Base-by-base conservation (phyloP, 1,140 invertebrate species). In the Galendromus occidentalis region DNA sequence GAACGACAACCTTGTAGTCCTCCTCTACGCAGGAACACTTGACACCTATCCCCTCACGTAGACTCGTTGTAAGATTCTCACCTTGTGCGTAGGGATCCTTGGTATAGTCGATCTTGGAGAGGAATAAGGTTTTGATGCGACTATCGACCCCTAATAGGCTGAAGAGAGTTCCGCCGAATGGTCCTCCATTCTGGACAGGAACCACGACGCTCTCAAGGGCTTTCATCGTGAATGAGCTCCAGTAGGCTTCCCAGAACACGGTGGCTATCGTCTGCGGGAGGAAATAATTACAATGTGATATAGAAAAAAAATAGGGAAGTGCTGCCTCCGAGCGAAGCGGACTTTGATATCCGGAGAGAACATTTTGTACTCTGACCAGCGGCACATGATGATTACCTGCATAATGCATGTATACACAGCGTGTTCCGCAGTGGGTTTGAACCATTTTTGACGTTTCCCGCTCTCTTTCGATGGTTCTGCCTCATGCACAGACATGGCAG, bases 201-300 rank as follows among this genome's bases (percentile, higher is more conserved):
- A 59, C 51, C 14, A 59, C 51, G 22, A 59, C 51, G 22, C 51
- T 59, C 33, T 59, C 51, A 22, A 59, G 51, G 17, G 51, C 51
- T 6, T 33, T 25, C 25, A 59, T 33, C 51, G 51, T 33, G 33
- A 59, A 59, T 33, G 51, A 59, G 14, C 25, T 29, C 51, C 51
- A 59, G 22, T 59, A 59, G 14, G 51, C 51, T 59, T 59, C 51
- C 51, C 51, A 59, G 33, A 59, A 59, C 2, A 59, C 51, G 14
- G 51, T 59, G 14, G 51, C 51, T 2, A 59, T 59, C 2, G 51
- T 59, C 51, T 59, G 22, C 51, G 33, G 33, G 14, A 22, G 9
- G 9, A 39, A 9, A 9, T 6, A 39, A 39, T 39, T 39, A 9
- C 4, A 39, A 39, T 9, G 33, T 39, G 33, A 39, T 9, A 39